Percentiles rank a stretch among this genome's conserved stretches.
These are phyloP conservation scores for Galerucella pusilla DNA, from an alignment of 2,888 invertebrate genomes.

Conservation along the genomic window DNA sequence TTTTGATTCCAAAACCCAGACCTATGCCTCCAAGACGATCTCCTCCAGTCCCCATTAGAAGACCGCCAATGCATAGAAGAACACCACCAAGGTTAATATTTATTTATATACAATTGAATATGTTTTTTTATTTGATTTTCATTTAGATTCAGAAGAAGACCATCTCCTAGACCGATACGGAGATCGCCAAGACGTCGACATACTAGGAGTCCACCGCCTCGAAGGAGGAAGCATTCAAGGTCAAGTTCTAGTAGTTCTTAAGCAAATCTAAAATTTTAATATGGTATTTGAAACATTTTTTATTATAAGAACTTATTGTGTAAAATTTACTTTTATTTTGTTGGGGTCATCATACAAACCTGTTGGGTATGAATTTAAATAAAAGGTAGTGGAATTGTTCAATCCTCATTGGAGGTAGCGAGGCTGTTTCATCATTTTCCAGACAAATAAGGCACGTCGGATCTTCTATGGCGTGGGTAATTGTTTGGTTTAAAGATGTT, in stretches of 20 bases:
- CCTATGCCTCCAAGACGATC: slow-evolving; percentile 69
- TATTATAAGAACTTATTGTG: not conserved
- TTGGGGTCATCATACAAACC: not conserved
- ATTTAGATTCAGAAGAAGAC: slow-evolving; percentile 60
- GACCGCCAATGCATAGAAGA: slow-evolving; percentile 70
- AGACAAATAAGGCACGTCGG: too few relatives aligned
- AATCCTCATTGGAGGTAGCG: too few relatives aligned
- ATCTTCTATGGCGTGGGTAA: too few relatives aligned
- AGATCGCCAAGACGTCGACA: slow-evolving; percentile 72
- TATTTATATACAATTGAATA: not conserved
- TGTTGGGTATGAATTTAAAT: not conserved
- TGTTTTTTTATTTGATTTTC: not conserved
- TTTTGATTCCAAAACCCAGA: slow-evolving; percentile 80
- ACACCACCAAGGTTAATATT: slow-evolving; percentile 63
- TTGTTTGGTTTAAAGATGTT: too few relatives aligned
- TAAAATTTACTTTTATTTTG: not conserved
- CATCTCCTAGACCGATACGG: slow-evolving; percentile 60
- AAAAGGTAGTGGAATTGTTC: too few relatives aligned
- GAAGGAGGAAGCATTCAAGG: slow-evolving; percentile 72
- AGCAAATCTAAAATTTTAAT: not conserved
- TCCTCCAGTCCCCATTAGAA: slow-evolving; percentile 69
- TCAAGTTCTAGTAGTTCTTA: slow-evolving; percentile 79
- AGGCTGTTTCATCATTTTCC: too few relatives aligned
- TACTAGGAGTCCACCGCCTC: slow-evolving; percentile 69
- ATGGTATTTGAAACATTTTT: not conserved